Evolutionary conservation across 1,140 invertebrate genomes (phyloP).

Genomic region (Bilobella aurantiaca): DNA sequence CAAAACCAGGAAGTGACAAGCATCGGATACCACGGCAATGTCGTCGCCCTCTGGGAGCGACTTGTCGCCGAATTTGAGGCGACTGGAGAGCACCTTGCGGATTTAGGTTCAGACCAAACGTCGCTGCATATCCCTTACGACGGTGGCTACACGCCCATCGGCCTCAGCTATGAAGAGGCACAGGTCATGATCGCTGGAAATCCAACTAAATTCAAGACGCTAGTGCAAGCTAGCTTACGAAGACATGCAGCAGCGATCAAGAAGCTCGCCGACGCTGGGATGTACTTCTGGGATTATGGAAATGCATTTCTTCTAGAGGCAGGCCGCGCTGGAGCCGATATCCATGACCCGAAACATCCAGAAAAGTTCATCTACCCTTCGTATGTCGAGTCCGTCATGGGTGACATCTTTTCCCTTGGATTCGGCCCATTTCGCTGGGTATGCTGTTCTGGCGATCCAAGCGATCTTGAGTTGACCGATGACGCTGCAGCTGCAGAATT

Average conservation of each 20-base stretch:
- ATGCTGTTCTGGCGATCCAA: slow-evolving; percentile 49
- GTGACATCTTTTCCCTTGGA: slow-evolving; percentile 58
- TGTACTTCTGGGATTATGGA: slow-evolving; percentile 61
- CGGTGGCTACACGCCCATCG: slow-evolving; percentile 57
- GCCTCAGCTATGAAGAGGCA: slow-evolving; percentile 42
- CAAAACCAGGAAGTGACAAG: slow-evolving; percentile 42
- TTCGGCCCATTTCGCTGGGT: slow-evolving; percentile 66
- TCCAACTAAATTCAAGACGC: slow-evolving; percentile 45
- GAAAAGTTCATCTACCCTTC: slow-evolving; percentile 53
- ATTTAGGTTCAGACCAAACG: slow-evolving; percentile 59
- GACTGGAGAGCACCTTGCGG: slow-evolving; percentile 50
- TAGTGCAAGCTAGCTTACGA: slow-evolving; percentile 51
- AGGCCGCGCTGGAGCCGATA: slow-evolving; percentile 49
- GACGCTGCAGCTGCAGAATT: slow-evolving; percentile 48
- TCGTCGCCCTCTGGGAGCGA: slow-evolving; percentile 55
- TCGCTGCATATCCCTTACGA: slow-evolving; percentile 53
- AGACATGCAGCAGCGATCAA: slow-evolving; percentile 55
- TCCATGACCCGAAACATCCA: slow-evolving; percentile 37
- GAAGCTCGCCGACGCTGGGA: slow-evolving; percentile 46
- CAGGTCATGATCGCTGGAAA: slow-evolving; percentile 46
- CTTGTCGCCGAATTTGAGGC: slow-evolving; percentile 46
- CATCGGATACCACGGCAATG: slow-evolving; percentile 55
- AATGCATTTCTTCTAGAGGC: slow-evolving; percentile 61
- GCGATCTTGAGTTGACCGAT: slow-evolving; percentile 52
- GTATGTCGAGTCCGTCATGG: slow-evolving; percentile 64